These are phyloP conservation scores for Heliconius hewitsoni DNA, from an alignment of 1,140 invertebrate genomes.

Conservation along the genomic window DNA sequence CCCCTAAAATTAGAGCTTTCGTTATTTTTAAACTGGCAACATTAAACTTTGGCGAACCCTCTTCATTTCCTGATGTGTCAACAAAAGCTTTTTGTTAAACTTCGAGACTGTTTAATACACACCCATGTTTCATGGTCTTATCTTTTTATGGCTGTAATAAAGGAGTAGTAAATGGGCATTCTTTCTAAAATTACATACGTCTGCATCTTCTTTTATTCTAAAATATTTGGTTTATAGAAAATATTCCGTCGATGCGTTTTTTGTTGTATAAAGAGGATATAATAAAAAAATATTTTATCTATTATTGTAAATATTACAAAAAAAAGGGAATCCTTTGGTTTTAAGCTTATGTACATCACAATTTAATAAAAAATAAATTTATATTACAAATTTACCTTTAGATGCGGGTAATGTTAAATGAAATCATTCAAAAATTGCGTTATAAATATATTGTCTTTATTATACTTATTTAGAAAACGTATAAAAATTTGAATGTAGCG, in stretches of 20 bases:
- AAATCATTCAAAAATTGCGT: too few species aligned
- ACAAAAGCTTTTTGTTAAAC: constrained; percentile 37
- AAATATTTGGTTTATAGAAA: not conserved
- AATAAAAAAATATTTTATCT: too few species aligned
- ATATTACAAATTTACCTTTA: too few species aligned
- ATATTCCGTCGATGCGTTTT: not conserved
- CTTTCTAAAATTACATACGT: not conserved
- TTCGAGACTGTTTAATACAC: not conserved
- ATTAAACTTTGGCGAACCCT: constrained; percentile 19
- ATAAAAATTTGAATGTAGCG: too few species aligned
- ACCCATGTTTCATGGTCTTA: constrained; percentile 23
- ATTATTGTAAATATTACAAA: too few species aligned
- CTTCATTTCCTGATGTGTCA: constrained; percentile 27
- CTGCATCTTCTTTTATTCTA: not conserved
- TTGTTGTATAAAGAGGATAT: too few species aligned
- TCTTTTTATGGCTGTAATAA: constrained; percentile 28
- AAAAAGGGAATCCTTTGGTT: too few species aligned
- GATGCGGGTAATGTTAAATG: too few species aligned
- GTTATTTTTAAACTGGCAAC: constrained; percentile 32
- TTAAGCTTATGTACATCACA: too few species aligned
- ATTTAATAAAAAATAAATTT: too few species aligned
- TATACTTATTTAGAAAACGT: too few species aligned
- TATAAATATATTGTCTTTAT: too few species aligned
- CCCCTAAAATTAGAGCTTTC: not conserved
- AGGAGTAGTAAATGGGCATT: constrained; percentile 2